phyloP scores from a whole-genome alignment of 2,113 vertebrate genomes.

The Takifugu flavidus region DNA sequence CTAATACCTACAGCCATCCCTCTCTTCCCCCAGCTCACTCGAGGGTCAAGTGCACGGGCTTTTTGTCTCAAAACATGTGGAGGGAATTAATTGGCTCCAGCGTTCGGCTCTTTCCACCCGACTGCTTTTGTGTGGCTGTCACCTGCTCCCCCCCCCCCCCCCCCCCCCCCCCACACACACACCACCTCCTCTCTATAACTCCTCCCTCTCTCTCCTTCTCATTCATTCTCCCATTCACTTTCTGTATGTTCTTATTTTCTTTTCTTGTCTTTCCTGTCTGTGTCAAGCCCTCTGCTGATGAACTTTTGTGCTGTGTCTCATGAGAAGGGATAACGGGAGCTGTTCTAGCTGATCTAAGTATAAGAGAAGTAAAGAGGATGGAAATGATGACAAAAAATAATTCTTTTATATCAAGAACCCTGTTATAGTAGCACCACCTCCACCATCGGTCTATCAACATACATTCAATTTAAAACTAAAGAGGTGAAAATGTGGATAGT shows the following conservation, averaged over 20 bases:
- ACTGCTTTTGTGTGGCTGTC: conserved; percentile 58
- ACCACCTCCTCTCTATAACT: not conserved
- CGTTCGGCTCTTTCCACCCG: conserved; percentile 61
- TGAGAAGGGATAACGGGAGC: conserved; percentile 51
- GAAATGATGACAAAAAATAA: not conserved
- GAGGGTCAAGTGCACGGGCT: conserved; percentile 66
- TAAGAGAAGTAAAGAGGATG: conserved; percentile 1
- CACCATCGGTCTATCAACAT: not conserved
- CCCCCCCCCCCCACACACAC: not conserved
- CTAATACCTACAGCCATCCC: conserved; percentile 54
- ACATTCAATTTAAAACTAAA: not conserved
- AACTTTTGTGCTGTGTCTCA: conserved; percentile 51
- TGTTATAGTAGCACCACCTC: not conserved
- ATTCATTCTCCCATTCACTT: conserved; percentile 11
- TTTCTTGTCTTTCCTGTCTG: conserved; percentile 15
- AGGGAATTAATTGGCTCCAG: conserved; percentile 70
- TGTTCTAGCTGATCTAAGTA: conserved; percentile 39
- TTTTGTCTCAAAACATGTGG: conserved; percentile 70
- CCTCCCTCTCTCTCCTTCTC: conserved; percentile 15
- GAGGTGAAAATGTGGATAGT: conserved; percentile 11
- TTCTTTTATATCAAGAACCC: not conserved
- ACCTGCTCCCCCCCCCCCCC: conserved; percentile 56
- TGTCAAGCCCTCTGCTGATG: conserved; percentile 59
- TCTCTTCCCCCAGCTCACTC: conserved; percentile 48
- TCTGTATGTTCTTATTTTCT: conserved; percentile 21